Base-by-base conservation (phyloP, 2,888 invertebrate species). In the Molorchus minor region DNA sequence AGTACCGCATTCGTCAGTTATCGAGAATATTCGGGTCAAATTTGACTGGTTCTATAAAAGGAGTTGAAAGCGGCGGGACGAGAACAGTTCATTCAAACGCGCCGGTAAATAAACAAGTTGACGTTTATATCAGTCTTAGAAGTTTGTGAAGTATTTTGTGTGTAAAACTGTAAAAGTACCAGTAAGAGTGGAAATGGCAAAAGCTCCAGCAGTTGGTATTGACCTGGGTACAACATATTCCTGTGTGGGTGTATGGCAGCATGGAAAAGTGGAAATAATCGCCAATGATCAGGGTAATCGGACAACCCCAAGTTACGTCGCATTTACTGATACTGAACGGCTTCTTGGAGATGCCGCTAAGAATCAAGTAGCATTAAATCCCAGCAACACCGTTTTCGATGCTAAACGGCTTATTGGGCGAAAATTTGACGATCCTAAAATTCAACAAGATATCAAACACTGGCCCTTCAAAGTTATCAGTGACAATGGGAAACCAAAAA, bases 211-310 rank as follows among this genome's bases (percentile, higher is more conserved):
- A 67, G 84, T 91, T 72, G 91, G 91, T 70, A 94, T 92, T 72
- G 91, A 92, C 84, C 84, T 94, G 76, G 94, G 94, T 72, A 94
- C 94, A 19, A 94, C 93, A 4, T 94, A 89, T 81, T 93, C 93
- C 45, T 92, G 92, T 75, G 92, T 92, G 47, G 92, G 89, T 36
- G 90, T 92, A 12, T 93, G 90, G 82, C 89, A 91, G 73, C 86
- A 92, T 75, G 89, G 92, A 54, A 91, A 91, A 79, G 91, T 92
- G 71, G 92, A 93, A 78, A 91, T 92, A 66, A 92, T 93, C 75
- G 92, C 93, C 55, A 94, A 93, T 76, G 92, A 93, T 77, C 92
- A 45, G 62, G 94, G 93, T 64, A 94, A 94, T 80, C 82, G 93
- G 54, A 93, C 93, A n/a, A 94, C 93, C 30, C 93, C 93, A n/a